Percentiles rank a stretch among this genome's conserved stretches.
Conservation (phyloP, 2,888 invertebrate species). For the Caenorhabditis wallacei region DNA sequence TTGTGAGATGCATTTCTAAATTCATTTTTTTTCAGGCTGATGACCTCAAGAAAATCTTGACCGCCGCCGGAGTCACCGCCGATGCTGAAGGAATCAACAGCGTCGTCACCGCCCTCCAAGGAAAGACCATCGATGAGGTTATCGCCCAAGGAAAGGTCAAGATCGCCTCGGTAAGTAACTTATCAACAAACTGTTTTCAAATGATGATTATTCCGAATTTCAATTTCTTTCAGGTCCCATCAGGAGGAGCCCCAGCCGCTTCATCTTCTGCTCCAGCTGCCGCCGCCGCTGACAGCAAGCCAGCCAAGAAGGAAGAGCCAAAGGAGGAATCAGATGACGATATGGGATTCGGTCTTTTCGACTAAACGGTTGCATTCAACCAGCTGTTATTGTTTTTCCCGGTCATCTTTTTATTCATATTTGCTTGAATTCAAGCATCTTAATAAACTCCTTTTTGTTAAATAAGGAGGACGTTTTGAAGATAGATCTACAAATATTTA, state of each 20-base stretch:
- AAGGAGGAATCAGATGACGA: conserved; percentile 77
- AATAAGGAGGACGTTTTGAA: too few relatives aligned
- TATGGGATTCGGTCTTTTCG: conserved; percentile 79
- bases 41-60: conserved; percentile 90
- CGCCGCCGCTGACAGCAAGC: conserved; percentile 71
- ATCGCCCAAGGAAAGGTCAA: conserved; percentile 74
- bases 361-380: conserved; percentile 53
- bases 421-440: background rate
- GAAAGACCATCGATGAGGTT: conserved; percentile 89
- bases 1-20: background rate
- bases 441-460: background rate
- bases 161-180: conserved; percentile 64
- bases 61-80: conserved; percentile 95
- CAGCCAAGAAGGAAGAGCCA: conserved; percentile 76
- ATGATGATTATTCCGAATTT: background rate
- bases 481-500: background rate
- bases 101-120: conserved; percentile 89
- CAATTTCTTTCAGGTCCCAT: conserved; percentile 41
- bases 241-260: conserved; percentile 64
- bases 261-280: conserved; percentile 62
- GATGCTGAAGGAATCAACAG: conserved; percentile 91
- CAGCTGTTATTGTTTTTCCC: background rate
- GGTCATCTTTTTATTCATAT: background rate
- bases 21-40: conserved; percentile 59
- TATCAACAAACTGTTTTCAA: background rate